A percentile compares a stretch with the other conserved stretches of the same genome.
Conservation (phyloP, 1,140 invertebrate genomes). For the Octopus bimaculoides region DNA sequence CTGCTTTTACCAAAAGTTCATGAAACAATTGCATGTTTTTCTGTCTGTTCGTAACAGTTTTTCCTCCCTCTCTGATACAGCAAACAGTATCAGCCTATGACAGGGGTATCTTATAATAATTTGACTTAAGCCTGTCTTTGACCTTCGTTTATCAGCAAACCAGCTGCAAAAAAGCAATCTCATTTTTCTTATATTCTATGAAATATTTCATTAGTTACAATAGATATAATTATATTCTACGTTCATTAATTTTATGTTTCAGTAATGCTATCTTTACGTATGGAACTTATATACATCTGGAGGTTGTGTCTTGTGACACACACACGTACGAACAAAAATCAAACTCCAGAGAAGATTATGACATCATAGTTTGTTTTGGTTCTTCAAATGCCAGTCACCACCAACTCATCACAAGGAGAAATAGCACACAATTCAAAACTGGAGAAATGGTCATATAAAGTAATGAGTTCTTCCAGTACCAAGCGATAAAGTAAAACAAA, state of each 20-base stretch:
- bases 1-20: neutral
- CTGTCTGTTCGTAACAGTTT: no score
- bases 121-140: slow-evolving; percentile 1
- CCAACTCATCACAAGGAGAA: neutral
- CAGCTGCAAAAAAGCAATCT: neutral
- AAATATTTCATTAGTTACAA: neutral
- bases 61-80: no score
- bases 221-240: slow-evolving; percentile 4
- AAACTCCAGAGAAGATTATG: neutral
- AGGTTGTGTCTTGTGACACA: no score
- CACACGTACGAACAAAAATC: no score
- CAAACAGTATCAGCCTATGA: slow-evolving; percentile 3
- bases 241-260: slow-evolving; percentile 7
- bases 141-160: neutral
- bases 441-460: no score
- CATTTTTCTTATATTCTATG: slow-evolving; percentile 3
- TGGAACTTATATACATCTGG: no score
- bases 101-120: neutral
- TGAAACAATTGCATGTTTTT: slow-evolving; percentile 3
- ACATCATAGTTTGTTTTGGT: slow-evolving; percentile 7
- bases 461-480: no score
- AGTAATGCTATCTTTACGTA: no score
- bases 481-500: no score
- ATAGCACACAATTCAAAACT: neutral
- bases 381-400: neutral